phyloP scores from a whole-genome alignment of 2,113 vertebrate species.

The Lagopus muta region DNA sequence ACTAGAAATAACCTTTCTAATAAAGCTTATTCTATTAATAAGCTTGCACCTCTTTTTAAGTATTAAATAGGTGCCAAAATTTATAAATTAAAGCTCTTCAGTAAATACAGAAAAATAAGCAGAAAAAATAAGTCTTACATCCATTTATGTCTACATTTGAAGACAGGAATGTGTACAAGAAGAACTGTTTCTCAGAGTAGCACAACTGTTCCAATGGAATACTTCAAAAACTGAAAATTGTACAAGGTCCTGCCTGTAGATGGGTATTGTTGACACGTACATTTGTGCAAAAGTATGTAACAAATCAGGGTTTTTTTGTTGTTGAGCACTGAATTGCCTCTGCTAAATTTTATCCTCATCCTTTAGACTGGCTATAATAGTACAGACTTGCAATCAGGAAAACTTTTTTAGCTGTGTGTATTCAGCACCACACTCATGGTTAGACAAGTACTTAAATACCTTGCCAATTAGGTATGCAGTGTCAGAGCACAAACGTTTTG shows the following conservation, averaged over 20 bases:
- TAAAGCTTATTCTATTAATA: neutral
- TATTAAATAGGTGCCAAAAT: neutral
- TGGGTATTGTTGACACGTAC: neutral
- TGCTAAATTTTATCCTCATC: neutral
- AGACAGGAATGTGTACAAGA: neutral
- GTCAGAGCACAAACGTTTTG: neutral
- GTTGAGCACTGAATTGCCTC: neutral
- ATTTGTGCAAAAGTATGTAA: neutral
- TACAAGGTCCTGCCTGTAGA: neutral
- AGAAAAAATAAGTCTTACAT: neutral
- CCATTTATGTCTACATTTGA: neutral
- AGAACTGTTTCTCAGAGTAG: neutral
- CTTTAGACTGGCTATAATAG: neutral
- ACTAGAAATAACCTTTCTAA: neutral
- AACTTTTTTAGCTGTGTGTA: neutral
- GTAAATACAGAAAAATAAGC: neutral
- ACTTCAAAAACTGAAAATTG: neutral
- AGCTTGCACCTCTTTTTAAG: neutral
- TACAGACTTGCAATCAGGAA: neutral
- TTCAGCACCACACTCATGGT: neutral
- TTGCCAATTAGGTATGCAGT: neutral
- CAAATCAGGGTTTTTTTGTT: neutral
- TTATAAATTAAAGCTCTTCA: neutral
- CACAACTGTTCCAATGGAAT: neutral
- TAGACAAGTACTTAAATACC: neutral